Evolutionary conservation across 2,888 invertebrate species (phyloP).

Genomic region (Melinaea marsaeus): DNA sequence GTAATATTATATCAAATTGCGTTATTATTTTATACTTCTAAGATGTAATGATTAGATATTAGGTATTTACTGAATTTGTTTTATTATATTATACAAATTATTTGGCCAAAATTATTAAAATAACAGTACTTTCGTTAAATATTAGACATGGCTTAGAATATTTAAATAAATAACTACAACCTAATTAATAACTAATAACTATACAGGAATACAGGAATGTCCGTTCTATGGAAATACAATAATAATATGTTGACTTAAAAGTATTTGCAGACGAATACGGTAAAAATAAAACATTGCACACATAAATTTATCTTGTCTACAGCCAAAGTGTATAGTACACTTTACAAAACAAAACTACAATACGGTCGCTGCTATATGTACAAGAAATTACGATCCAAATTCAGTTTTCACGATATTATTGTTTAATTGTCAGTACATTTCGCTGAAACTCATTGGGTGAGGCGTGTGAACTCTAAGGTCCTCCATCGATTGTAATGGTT

Average conservation of each 20-base stretch:
- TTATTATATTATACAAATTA: neutral
- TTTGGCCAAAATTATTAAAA: neutral
- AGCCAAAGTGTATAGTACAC: no score
- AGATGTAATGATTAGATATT: neutral
- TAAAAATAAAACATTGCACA: no score
- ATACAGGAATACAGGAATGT: constrained; percentile 1
- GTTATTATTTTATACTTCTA: neutral
- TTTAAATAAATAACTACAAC: constrained; percentile 9
- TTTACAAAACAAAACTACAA: no score
- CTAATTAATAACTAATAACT: constrained; percentile 6
- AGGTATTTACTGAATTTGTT: neutral
- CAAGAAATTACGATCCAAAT: neutral
- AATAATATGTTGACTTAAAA: no score
- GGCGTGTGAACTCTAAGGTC: constrained; percentile 65
- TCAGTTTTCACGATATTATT: neutral
- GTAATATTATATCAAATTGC: neutral
- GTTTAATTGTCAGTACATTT: constrained; percentile 57
- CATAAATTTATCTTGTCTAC: no score
- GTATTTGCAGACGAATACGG: no score
- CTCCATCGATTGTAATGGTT: constrained; percentile 57
- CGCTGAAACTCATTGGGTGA: constrained; percentile 59
- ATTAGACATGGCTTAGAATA: no score
- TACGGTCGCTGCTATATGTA: no score
- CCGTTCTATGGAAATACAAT: no score
- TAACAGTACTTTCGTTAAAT: no score